Evolutionary conservation across 2,888 invertebrate species (phyloP).

Genomic region (Phorcus lineatus): DNA sequence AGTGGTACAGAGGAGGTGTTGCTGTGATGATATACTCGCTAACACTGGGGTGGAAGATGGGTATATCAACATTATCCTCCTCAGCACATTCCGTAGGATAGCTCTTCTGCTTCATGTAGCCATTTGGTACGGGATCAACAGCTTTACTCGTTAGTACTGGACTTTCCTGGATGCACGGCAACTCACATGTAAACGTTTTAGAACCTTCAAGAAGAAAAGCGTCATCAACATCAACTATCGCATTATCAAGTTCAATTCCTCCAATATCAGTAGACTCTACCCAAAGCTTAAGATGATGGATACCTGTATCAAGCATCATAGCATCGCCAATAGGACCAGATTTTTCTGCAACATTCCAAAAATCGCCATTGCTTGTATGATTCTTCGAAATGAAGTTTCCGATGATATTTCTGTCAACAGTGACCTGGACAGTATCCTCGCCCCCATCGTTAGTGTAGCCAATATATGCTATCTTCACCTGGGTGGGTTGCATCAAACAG

Average conservation of each 20-base stretch:
- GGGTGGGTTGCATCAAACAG: slow-evolving; percentile 41
- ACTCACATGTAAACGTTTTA: slow-evolving; percentile 50
- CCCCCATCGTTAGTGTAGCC: slow-evolving; percentile 49
- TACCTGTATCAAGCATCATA: slow-evolving; percentile 39
- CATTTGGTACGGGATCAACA: neutral
- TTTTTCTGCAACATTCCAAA: neutral
- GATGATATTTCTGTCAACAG: slow-evolving; percentile 38
- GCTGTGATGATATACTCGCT: slow-evolving; percentile 50
- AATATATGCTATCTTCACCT: slow-evolving; percentile 35
- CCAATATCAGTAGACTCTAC: slow-evolving; percentile 35
- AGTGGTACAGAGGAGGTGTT: slow-evolving; percentile 48
- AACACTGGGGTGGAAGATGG: slow-evolving; percentile 49
- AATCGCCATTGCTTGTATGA: neutral
- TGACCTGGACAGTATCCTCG: slow-evolving; percentile 36
- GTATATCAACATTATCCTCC: slow-evolving; percentile 57
- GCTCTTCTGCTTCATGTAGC: slow-evolving; percentile 42
- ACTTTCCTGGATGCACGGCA: slow-evolving; percentile 44
- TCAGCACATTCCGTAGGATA: slow-evolving; percentile 57
- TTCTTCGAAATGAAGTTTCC: slow-evolving; percentile 30
- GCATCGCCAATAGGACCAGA: slow-evolving; percentile 41
- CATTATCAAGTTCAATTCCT: slow-evolving; percentile 51
- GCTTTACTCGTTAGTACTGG: slow-evolving; percentile 29
- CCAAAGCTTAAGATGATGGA: slow-evolving; percentile 40
- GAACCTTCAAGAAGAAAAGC: slow-evolving; percentile 32
- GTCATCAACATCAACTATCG: slow-evolving; percentile 47